Evolutionary conservation across 2,888 invertebrate species (phyloP).

Genomic region (Ceratothoa steindachneri): DNA sequence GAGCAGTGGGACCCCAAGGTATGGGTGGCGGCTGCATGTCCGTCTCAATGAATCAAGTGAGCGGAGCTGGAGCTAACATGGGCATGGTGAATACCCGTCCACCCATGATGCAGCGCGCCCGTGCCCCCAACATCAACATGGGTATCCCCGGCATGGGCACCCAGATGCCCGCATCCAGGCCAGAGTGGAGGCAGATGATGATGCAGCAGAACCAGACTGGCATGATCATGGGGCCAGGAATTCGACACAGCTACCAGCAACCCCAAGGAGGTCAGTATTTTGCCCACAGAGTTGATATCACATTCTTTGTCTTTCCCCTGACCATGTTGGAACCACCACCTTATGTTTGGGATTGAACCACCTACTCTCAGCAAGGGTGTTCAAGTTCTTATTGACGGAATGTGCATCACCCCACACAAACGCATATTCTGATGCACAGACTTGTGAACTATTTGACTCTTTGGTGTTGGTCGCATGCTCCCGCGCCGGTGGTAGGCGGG

Average conservation of each 20-base stretch:
- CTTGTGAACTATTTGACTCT: too few species aligned
- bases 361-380: too few species aligned
- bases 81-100: slow-evolving; percentile 30
- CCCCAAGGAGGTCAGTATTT: background rate
- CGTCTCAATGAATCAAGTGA: background rate
- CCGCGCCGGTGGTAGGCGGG: too few species aligned
- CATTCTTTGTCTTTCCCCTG: too few species aligned
- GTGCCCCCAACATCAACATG: slow-evolving; percentile 38
- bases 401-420: too few species aligned
- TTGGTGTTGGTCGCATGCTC: too few species aligned
- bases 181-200: slow-evolving; percentile 47
- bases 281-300: too few species aligned
- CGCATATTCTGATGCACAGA: too few species aligned
- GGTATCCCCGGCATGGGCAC: slow-evolving; percentile 37
- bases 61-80: slow-evolving; percentile 7
- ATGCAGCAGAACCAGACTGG: slow-evolving; percentile 38
- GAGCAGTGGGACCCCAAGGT: background rate
- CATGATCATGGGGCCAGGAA: slow-evolving; percentile 37
- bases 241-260: background rate
- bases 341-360: too few species aligned
- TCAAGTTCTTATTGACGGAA: too few species aligned
- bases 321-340: too few species aligned
- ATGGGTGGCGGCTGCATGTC: slow-evolving; percentile 33
- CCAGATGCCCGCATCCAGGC: slow-evolving; percentile 41
- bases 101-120: slow-evolving; percentile 28